Base-by-base conservation (phyloP, 2,888 invertebrate species). In the Carabus problematicus region DNA sequence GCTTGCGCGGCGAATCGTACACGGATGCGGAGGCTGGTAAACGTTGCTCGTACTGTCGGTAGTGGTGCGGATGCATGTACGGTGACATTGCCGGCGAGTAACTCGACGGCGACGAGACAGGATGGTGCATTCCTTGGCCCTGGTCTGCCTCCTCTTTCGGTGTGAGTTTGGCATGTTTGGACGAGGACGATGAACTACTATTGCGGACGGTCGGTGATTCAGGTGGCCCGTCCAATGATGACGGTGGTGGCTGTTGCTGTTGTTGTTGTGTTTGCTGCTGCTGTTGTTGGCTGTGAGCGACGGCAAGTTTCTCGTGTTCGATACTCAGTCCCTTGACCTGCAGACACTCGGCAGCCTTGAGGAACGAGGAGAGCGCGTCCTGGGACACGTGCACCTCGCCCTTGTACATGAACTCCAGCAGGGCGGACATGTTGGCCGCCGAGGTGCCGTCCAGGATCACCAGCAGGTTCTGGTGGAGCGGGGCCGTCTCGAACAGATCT, bases 321-420 rank as follows among this genome's bases (percentile, higher is more conserved):
- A 91, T 90, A 78, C 91, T 91, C 78, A 91, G 82, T 73, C 91
- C 91, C 82, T 91, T 91, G 58, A 91, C 93, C 88, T 94, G 94
- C 78, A 94, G 86, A 83, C 92, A 93, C 84, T 94, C 94, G 67
- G 94, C 95, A 75, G 94, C 94, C 84, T 95, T 94, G 73, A 95
- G 88, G 81, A 95, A 95, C 83, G 94, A 93, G 79, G 93, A 93
- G 75, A 95, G 88, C 74, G 93, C 92, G 82, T 95, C 94, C 84
- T 95, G 94, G 76, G 94, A 94, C 78, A 95, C 94, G 82, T 95
- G 94, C 76, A 95, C 95, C 83, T 95, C 95, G 70, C 95, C 95
- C 82, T 94, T 94, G 85, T 95, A 95, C 95, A 95, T 95, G 83
- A 95, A 95, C 83, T 95, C 94, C 74, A 95, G 87, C 74, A 95